Percentiles rank a stretch among this genome's conserved stretches.
These are phyloP conservation scores for Lacanobia oleracea DNA, from an alignment of 2,888 invertebrate species.

Conservation along the genomic window DNA sequence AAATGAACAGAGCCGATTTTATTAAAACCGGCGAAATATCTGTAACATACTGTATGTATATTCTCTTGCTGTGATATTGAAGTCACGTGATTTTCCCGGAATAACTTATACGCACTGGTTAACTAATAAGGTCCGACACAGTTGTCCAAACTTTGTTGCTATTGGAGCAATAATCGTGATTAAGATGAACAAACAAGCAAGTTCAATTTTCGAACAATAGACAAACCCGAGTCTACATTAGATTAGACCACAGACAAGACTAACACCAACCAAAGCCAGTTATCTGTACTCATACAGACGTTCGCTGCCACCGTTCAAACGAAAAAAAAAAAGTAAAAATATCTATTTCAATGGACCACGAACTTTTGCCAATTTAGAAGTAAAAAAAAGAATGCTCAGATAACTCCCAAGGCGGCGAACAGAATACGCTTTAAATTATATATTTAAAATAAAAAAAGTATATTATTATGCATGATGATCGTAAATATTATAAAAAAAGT, in stretches of 20 bases:
- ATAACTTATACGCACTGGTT: background rate
- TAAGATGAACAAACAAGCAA: background rate
- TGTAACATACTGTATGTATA: no score
- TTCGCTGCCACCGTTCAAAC: conserved; percentile 63
- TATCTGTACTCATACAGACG: conserved; percentile 63
- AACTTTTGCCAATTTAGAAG: conserved; percentile 66
- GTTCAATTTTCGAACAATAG: conserved; percentile 23
- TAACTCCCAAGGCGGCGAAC: conserved; percentile 81
- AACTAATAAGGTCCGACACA: background rate
- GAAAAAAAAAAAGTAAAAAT: conserved; percentile 51
- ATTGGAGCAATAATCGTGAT: conserved; percentile 11
- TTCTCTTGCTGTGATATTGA: background rate
- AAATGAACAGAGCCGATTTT: conserved; percentile 27
- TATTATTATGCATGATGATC: conserved; percentile 65
- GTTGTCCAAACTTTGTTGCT: conserved; percentile 11
- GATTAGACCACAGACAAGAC: conserved; percentile 64
- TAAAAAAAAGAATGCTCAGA: conserved; percentile 68
- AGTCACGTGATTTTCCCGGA: conserved; percentile 6
- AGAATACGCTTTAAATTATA: conserved; percentile 83
- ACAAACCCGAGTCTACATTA: conserved; percentile 28
- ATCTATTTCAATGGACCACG: conserved; percentile 65
- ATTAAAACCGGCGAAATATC: background rate
- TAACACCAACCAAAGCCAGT: conserved; percentile 62
- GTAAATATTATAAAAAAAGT: conserved; percentile 52
- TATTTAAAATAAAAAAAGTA: conserved; percentile 66